Base-by-base conservation (phyloP, 2,113 vertebrate species). In the Polypterus senegalus region DNA sequence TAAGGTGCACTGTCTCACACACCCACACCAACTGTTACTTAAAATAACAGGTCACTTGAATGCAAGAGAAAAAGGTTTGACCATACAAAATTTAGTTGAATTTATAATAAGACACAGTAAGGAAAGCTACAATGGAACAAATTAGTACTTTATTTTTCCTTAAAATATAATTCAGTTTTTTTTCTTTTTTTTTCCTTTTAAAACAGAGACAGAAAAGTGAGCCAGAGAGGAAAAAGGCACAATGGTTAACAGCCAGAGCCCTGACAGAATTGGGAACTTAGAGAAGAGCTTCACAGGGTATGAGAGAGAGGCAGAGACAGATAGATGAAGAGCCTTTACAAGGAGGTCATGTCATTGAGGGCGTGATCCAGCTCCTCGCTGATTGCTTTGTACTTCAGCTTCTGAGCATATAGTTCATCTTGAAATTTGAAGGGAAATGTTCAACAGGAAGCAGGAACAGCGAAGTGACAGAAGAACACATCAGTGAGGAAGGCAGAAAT, bases 381-480 rank as follows among this genome's bases (percentile, higher is more conserved):
- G 87, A 90, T 87, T 5, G 89, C 91, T 80, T 92, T 94, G 82
- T 81, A 89, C 76, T 87, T 93, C 70, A 92, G 84, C 81, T 94
- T 94, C 88, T 94, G 91, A 74, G 87, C 77, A 3, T 92, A 92
- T 27, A 94, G 79, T 82, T 94, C 87, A 0, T 97, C 92, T 95
- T 74, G 3, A 70, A 67, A 72, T 69, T 45, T 27, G 2, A 70
- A 69, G 71, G 67, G 70, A 67, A 45, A 8, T 44, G 48, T 64
- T 6, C 51, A 47, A 48, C 6, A 59, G 75, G 1, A 58, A 62
- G 27, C 27, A 67, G 71, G 75, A 73, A 0, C 3, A 60, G 49
- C 27, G 27, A 27, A 27, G 59, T 48, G 9, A 49, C 3, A 5
- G 59, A 47, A 58, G 9, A 49, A 56, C 54, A 62, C 61, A 71